Conservation (phyloP, 2,113 vertebrate genomes). For the Hemiprocne comata region DNA sequence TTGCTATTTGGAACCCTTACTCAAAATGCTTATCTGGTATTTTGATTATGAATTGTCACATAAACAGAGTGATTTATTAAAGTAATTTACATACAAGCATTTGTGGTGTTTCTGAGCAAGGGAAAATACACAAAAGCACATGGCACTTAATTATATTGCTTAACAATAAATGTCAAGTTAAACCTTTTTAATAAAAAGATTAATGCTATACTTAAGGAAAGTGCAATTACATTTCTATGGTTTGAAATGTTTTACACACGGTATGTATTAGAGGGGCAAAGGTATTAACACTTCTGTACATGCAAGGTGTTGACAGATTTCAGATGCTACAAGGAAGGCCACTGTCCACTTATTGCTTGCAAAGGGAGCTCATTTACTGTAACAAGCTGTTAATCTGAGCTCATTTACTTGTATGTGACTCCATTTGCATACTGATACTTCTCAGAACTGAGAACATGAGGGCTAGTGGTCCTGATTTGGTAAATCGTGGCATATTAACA, state of each 20-base stretch:
- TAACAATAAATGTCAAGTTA: conserved; percentile 70
- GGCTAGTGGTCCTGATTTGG: conserved; percentile 10
- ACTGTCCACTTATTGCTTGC: not conserved
- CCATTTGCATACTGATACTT: conserved; percentile 30
- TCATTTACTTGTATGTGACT: conserved; percentile 26
- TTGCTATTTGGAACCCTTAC: conserved; percentile 26
- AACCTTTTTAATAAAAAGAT: conserved; percentile 59
- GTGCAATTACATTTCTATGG: conserved; percentile 43
- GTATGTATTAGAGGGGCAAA: conserved; percentile 23
- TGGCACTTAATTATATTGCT: conserved; percentile 69
- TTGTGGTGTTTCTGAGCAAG: conserved; percentile 45
- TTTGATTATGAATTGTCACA: conserved; percentile 68
- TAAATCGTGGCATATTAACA: conserved; percentile 39
- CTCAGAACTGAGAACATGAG: not conserved
- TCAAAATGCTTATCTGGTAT: conserved; percentile 59
- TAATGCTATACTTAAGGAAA: conserved; percentile 50
- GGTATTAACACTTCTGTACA: conserved; percentile 23
- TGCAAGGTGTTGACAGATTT: conserved; percentile 44
- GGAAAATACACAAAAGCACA: conserved; percentile 42
- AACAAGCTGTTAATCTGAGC: conserved; percentile 36
- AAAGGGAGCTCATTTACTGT: not conserved
- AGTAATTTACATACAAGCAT: conserved; percentile 66
- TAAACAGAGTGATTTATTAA: conserved; percentile 67
- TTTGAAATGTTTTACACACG: conserved; percentile 60
- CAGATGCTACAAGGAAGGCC: conserved; percentile 8